These are phyloP conservation scores for Apaloderma vittatum DNA, from an alignment of 2,113 vertebrate genomes.

Conservation along the genomic window DNA sequence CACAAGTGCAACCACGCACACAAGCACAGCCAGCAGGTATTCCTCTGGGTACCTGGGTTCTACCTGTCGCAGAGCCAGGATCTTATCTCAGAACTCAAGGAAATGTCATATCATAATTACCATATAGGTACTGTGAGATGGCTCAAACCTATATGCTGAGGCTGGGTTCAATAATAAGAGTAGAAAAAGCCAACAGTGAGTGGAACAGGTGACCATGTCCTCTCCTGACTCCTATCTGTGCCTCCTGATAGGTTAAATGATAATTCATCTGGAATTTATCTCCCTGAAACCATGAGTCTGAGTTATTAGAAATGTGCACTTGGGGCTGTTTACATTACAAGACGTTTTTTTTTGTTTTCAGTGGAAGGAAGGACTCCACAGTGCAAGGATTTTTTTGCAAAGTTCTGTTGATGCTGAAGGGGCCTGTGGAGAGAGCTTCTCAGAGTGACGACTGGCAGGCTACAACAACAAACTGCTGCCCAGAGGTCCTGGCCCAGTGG, in stretches of 20 bases:
- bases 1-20: rapidly evolving
- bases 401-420: background rate
- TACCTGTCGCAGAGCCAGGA: background rate
- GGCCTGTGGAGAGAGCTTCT: background rate
- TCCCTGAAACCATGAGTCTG: background rate
- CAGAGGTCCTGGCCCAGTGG: background rate
- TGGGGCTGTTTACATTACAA: background rate
- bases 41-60: background rate
- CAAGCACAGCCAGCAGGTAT: background rate
- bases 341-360: background rate
- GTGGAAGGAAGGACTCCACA: background rate
- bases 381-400: background rate
- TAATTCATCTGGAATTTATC: background rate
- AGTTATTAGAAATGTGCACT: background rate
- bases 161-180: background rate
- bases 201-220: background rate
- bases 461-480: background rate
- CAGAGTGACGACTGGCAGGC: background rate
- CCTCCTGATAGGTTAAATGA: background rate
- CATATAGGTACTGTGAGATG: background rate
- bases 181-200: background rate
- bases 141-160: background rate
- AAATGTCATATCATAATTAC: background rate
- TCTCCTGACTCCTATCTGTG: background rate
- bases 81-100: background rate